Base-by-base conservation (phyloP, 1,140 invertebrate genomes). In the Hormaphis cornu region DNA sequence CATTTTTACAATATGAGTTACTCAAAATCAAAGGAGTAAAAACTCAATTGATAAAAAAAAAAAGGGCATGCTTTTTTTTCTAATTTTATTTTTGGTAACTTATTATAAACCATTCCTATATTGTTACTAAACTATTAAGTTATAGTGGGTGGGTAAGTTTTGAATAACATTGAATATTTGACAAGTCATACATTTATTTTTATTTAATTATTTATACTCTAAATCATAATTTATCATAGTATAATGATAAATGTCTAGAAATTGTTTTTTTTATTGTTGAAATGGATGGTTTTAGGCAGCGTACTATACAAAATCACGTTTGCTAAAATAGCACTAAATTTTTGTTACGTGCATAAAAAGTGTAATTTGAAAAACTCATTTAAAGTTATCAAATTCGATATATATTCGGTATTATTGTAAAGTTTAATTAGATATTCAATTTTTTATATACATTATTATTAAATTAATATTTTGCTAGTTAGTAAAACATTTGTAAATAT, bases 401-500 rank as follows among this genome's bases (percentile, higher is more conserved):
- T 3, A 37, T 9, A 40, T 58, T 58, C 35, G 37, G 33, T 58
- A 40, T 58, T 58, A 40, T n/a, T n/a, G n/a, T 24, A 9, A 24
- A 40, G 2, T 40, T 37, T 37, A 56, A 16, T 37, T 20, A 20
- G 20, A 20, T 54, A 20, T 56, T 6, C 30, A 24, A 37, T 24
- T 40, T 61, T 44, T 6, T 61, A 61, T 61, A 28, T 10, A 18
- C 44, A 44, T 61, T 61, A 59, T 61, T 42, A 59, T 59, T 61
- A 14, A 61, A 44, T 63, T 63, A 63, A 44, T 46, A 63, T 46
- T 46, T n/a, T 28, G 46, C 24, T 63, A 63, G 40, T 46, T 63
- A 63, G 58, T 61, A 12, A 58, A 63, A 46, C 18, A 46, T 63
- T 63, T 63, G 58, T 63, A 63, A 44, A 46, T 63, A 63, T 61